A percentile compares a stretch with the other conserved stretches of the same genome.
These are phyloP conservation scores for Plusia festucae DNA, from an alignment of 2,888 invertebrate species.

Conservation along the genomic window DNA sequence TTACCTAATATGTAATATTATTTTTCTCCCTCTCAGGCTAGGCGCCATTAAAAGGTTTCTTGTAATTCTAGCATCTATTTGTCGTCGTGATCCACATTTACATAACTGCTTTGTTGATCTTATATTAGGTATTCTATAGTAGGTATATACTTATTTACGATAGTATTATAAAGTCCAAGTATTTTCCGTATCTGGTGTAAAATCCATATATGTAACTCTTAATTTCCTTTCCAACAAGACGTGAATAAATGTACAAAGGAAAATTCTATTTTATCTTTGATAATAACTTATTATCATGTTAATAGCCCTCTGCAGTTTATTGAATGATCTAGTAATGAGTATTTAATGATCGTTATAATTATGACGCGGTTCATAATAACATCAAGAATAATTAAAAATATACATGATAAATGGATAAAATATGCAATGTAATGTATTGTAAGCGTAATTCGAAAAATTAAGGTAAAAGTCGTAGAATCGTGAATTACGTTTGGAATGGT, in stretches of 20 bases:
- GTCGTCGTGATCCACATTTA: slow-evolving; percentile 43
- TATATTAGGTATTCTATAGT: slow-evolving; percentile 35
- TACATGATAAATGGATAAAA: not conserved
- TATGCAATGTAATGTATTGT: not conserved
- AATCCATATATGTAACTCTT: slow-evolving; percentile 23
- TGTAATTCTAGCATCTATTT: slow-evolving; percentile 36
- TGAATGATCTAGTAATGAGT: slow-evolving; percentile 38
- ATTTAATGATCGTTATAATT: slow-evolving; percentile 42
- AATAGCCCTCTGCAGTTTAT: slow-evolving; percentile 38
- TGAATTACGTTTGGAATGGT: not conserved
- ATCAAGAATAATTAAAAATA: slow-evolving; percentile 27
- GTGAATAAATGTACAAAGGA: slow-evolving; percentile 27
- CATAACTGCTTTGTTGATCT: slow-evolving; percentile 52
- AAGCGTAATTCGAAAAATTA: not conserved
- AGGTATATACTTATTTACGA: slow-evolving; percentile 22
- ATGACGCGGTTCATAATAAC: slow-evolving; percentile 41
- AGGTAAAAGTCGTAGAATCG: not conserved
- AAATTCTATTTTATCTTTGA: slow-evolving; percentile 40
- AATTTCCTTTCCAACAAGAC: slow-evolving; percentile 25
- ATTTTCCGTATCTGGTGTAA: slow-evolving; percentile 42
- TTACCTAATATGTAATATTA: too few species aligned
- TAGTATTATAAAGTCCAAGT: slow-evolving; percentile 46
- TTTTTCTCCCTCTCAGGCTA: slow-evolving; percentile 32
- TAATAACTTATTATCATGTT: slow-evolving; percentile 37
- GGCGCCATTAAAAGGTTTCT: slow-evolving; percentile 32